phyloP scores from a whole-genome alignment of 2,113 vertebrate species.

The Mohoua ochrocephala region DNA sequence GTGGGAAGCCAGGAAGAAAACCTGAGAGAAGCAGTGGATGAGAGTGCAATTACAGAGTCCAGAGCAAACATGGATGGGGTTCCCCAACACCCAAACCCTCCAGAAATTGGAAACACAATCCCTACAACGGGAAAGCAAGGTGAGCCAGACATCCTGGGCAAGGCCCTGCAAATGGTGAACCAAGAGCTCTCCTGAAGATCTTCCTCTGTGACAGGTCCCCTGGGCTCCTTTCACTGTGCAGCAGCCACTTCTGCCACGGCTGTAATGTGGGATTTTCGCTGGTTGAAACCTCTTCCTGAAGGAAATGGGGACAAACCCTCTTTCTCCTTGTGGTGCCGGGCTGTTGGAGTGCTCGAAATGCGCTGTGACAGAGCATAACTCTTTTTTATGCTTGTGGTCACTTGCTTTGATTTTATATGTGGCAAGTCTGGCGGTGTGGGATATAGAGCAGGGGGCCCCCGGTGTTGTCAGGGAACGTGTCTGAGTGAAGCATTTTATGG shows the following conservation, averaged over 20 bases:
- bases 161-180: background rate
- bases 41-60: background rate
- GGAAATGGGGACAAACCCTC: background rate
- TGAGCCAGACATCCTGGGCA: background rate
- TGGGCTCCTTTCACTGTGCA: accelerated
- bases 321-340: background rate
- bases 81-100: background rate
- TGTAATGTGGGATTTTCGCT: background rate
- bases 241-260: background rate
- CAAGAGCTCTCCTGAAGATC: background rate
- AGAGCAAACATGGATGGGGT: background rate
- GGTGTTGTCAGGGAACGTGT: constrained; percentile 1
- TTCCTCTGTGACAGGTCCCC: background rate
- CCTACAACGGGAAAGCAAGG: background rate
- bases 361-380: background rate
- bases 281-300: background rate
- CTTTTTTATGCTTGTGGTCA: constrained; percentile 41
- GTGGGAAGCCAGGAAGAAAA: background rate
- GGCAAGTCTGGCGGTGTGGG: background rate
- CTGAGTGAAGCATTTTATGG: constrained; percentile 14
- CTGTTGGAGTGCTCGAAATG: background rate
- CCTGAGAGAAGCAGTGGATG: background rate
- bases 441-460: background rate
- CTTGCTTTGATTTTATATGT: constrained; percentile 3
- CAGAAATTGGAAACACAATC: background rate